A percentile compares a stretch with the other conserved stretches of the same genome.
These are phyloP conservation scores for Opisthograptis luteolata DNA, from an alignment of 2,888 invertebrate species.

Conservation along the genomic window DNA sequence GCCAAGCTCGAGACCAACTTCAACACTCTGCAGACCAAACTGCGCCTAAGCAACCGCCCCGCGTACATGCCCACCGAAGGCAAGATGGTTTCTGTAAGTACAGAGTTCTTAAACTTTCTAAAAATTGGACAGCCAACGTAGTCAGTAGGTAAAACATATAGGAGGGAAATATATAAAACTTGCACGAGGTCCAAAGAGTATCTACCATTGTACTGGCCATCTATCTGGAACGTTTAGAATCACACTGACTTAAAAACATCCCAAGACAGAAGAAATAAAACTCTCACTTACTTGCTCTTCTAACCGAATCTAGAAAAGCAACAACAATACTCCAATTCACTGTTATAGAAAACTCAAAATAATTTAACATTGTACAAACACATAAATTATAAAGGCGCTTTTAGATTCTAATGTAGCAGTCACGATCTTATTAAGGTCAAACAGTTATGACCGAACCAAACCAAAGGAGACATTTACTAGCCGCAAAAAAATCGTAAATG, in stretches of 20 bases:
- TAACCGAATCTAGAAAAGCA: not conserved
- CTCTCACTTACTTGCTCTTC: no score
- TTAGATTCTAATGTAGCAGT: slow-evolving; percentile 33
- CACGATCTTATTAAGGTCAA: slow-evolving; percentile 39
- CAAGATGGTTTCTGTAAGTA: slow-evolving; percentile 96
- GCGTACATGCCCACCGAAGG: slow-evolving; percentile 99
- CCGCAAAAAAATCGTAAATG: slow-evolving; percentile 25
- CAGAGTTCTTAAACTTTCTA: not conserved
- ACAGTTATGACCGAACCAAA: slow-evolving; percentile 29
- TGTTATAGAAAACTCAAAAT: slow-evolving; percentile 1
- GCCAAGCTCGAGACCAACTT: slow-evolving; percentile 99
- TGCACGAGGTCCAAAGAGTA: no score
- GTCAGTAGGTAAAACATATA: no score
- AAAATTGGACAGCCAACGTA: no score
- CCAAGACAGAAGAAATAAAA: no score
- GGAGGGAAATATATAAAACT: not conserved
- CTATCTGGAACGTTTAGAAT: no score
- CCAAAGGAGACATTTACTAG: slow-evolving; percentile 30
- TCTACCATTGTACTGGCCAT: no score
- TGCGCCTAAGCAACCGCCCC: slow-evolving; percentile 98
- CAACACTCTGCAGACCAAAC: slow-evolving; percentile 99
- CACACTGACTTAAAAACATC: no score
- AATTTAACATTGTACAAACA: slow-evolving; percentile 6
- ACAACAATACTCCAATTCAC: not conserved
- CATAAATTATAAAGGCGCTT: slow-evolving; percentile 12